These are phyloP conservation scores for Chouioia cunea DNA, from an alignment of 2,888 invertebrate species.

Conservation along the genomic window DNA sequence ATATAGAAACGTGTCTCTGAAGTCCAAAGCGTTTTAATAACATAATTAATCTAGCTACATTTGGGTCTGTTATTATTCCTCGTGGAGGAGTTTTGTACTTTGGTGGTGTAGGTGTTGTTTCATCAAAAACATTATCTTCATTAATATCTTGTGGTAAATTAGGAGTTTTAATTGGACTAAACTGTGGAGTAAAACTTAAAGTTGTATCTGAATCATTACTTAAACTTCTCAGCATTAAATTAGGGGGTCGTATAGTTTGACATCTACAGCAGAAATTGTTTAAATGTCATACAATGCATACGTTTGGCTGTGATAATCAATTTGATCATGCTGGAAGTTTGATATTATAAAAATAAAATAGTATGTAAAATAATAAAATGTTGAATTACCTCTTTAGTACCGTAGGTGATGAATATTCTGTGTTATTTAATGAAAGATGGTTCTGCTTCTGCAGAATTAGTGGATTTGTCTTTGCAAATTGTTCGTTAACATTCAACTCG, in stretches of 20 bases:
- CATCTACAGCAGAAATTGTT: conserved; percentile 47
- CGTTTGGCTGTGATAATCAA: not conserved
- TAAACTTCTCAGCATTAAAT: conserved; percentile 49
- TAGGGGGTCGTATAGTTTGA: conserved; percentile 53
- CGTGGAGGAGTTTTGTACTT: conserved; percentile 60
- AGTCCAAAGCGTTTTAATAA: conserved; percentile 58
- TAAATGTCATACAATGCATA: not conserved
- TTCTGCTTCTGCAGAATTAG: not conserved
- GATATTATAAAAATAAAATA: too few relatives aligned
- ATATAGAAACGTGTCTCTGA: conserved; percentile 55
- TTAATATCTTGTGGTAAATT: conserved; percentile 56
- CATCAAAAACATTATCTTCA: conserved; percentile 58
- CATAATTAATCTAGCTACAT: conserved; percentile 55
- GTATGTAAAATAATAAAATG: too few relatives aligned
- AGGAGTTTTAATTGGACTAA: conserved; percentile 58
- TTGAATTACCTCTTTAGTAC: conserved; percentile 44
- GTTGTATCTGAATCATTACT: conserved; percentile 50
- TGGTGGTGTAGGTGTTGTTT: conserved; percentile 61
- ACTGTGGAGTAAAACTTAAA: conserved; percentile 58
- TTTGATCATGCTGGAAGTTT: not conserved
- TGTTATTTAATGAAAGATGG: not conserved
- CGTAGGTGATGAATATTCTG: conserved; percentile 44
- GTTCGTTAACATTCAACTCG: conserved; percentile 23
- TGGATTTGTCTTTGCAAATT: not conserved
- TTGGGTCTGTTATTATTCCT: conserved; percentile 56